Conservation (phyloP, 2,797 vertebrate genomes). For the Premnoplex brunnescens region DNA sequence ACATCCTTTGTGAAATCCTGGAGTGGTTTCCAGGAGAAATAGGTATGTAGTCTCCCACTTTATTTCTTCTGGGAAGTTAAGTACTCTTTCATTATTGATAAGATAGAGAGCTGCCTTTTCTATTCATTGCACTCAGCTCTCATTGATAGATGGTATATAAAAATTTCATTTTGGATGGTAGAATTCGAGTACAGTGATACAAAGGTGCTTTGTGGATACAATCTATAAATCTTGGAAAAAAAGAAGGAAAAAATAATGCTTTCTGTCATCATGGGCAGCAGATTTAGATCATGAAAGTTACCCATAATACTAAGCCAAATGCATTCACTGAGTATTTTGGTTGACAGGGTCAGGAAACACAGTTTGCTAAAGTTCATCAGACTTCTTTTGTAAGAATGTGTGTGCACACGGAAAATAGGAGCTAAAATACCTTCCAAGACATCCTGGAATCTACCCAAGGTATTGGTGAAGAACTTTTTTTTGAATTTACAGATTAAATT, state of each 20-base stretch:
- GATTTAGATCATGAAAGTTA: constrained; percentile 51
- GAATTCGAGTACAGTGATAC: constrained; percentile 42
- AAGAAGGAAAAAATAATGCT: not conserved
- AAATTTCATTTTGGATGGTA: constrained; percentile 58
- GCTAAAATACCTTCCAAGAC: constrained; percentile 1
- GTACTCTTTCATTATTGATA: constrained; percentile 53
- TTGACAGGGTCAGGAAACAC: constrained; percentile 18
- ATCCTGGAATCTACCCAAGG: not conserved
- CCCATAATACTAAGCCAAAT: constrained; percentile 41
- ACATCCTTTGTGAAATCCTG: constrained; percentile 41
- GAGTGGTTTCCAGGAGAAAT: constrained; percentile 44
- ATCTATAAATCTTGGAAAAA: not conserved
- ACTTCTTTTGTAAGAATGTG: not conserved
- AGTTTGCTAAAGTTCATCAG: constrained; percentile 20
- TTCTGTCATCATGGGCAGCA: constrained; percentile 26
- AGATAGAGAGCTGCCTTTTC: constrained; percentile 58
- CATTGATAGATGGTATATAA: constrained; percentile 47
- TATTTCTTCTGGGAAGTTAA: constrained; percentile 64
- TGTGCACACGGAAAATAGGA: not conserved
- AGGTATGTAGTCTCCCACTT: not conserved
- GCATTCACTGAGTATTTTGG: constrained; percentile 17
- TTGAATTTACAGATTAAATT: not conserved
- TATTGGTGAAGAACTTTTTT: not conserved
- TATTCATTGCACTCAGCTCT: constrained; percentile 51
- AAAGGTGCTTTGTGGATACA: constrained; percentile 50